Base-by-base conservation (phyloP, 2,113 vertebrate genomes). In the Phalacrocorax carbo region DNA sequence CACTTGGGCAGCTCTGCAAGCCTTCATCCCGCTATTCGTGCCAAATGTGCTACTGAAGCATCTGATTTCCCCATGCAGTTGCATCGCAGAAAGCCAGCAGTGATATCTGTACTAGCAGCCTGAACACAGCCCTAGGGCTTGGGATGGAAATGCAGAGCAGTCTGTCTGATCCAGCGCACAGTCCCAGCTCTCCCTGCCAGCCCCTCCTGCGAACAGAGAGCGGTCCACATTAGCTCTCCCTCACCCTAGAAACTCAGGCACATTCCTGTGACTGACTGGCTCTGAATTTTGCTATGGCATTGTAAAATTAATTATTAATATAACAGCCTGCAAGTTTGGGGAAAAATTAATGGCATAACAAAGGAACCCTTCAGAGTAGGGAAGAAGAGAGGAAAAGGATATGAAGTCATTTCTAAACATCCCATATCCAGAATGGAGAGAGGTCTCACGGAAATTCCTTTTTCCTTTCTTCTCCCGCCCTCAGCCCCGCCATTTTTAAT, bases 381-480 rank as follows among this genome's bases (percentile, higher is more conserved):
- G 17, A 32, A 20, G 46, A 48, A 27, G 22, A 66, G 58, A 30
- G 25, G 42, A 64, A 34, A 70, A 64, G 32, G 20, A 5, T 46
- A 60, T 29, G 77, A 65, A 65, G 21, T 51, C 3, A 1, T 36
- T 58, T 58, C 36, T 9, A 51, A 57, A 26, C 21, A 44, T 82
- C 44, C 14, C 7, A 7, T 38, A 26, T 26, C 21, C 60, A 32
- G 36, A 66, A 58, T 25, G 36, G 52, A 27, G 26, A 15, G 26
- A 58, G 7, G 14, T 30, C 7, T 72, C 25, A 25, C 18, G 49
- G 46, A 72, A 66, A 78, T 40, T n/a, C 32, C 26, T 8, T 70
- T 34, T 49, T n/a, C 3, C 40, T 49, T 36, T 25, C 15, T 11
- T 5, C 3, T 2, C 2, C 7, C 10, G 9, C 38, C 8, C 13